Percentiles rank a stretch among this genome's conserved stretches.
Evolutionary conservation across 2,113 vertebrate genomes (phyloP).

Genomic region (Pseudorectes ferrugineus): DNA sequence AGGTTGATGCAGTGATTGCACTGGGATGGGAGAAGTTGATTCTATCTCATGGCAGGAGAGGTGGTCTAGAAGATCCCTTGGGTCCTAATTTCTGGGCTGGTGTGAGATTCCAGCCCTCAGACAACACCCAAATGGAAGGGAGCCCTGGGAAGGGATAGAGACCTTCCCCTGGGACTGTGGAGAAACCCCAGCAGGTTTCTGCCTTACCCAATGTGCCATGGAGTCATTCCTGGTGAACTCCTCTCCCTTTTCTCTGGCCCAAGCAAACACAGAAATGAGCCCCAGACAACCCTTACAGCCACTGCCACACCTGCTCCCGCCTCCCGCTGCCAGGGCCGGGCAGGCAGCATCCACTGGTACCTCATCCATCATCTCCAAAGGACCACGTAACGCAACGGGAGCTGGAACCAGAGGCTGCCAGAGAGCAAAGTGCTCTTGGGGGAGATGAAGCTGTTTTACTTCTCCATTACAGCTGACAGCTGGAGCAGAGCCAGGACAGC

Average conservation of each 20-base stretch:
- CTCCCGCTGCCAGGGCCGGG: fast-evolving
- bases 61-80: neutral
- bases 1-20: neutral
- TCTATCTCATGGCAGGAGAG: neutral
- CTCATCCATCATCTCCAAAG: neutral
- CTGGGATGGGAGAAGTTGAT: fast-evolving
- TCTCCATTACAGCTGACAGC: neutral
- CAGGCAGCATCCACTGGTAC: neutral
- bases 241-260: neutral
- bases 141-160: neutral
- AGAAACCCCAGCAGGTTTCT: neutral
- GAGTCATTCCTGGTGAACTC: neutral
- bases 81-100: neutral
- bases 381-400: fast-evolving
- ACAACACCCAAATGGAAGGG: neutral
- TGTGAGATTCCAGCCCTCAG: neutral
- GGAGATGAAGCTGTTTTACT: neutral
- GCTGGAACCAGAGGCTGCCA: neutral
- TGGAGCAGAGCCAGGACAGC: constrained; percentile 8
- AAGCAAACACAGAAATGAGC: neutral
- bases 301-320: neutral
- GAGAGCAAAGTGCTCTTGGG: neutral
- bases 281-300: neutral
- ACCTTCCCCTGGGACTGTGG: neutral
- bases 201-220: fast-evolving